Percentiles rank a stretch among this genome's conserved stretches.
phyloP scores from a whole-genome alignment of 2,113 vertebrate genomes.

The Balaenoptera acutorostrata region DNA sequence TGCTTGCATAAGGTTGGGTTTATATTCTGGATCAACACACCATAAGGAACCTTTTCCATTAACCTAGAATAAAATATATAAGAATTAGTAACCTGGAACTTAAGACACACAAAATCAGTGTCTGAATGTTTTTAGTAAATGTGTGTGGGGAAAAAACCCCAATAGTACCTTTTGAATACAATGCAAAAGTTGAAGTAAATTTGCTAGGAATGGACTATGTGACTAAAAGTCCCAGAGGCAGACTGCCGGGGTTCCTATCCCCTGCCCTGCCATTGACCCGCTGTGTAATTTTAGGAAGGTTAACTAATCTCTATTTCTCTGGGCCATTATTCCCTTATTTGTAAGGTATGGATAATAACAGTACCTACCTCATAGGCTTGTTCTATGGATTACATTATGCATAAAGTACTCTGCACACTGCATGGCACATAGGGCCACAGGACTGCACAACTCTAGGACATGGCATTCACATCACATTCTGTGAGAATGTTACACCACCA shows the following conservation, averaged over 20 bases:
- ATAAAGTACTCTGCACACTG: not conserved
- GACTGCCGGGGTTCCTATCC: not conserved
- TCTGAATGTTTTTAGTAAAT: not conserved
- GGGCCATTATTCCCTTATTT: not conserved
- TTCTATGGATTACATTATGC: not conserved
- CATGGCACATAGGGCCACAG: not conserved
- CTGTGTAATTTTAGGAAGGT: not conserved
- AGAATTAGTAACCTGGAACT: constrained; percentile 31
- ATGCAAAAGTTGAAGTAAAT: not conserved
- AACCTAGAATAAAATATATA: constrained; percentile 83
- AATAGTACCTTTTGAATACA: not conserved
- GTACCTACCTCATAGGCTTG: not conserved
- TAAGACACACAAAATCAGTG: not conserved
- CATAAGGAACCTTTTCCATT: constrained; percentile 98
- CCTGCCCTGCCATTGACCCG: not conserved
- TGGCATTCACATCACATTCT: not conserved
- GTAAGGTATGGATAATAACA: not conserved
- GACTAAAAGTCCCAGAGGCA: not conserved
- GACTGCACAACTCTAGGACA: not conserved
- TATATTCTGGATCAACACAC: constrained; percentile 98
- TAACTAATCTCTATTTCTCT: not conserved
- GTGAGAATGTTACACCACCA: not conserved
- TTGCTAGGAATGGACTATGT: not conserved
- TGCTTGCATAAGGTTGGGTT: constrained; percentile 96
- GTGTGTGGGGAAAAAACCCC: not conserved